A percentile compares a stretch with the other conserved stretches of the same genome.
Conservation (phyloP, 1,140 invertebrate species). For the Lepidurus couesii region DNA sequence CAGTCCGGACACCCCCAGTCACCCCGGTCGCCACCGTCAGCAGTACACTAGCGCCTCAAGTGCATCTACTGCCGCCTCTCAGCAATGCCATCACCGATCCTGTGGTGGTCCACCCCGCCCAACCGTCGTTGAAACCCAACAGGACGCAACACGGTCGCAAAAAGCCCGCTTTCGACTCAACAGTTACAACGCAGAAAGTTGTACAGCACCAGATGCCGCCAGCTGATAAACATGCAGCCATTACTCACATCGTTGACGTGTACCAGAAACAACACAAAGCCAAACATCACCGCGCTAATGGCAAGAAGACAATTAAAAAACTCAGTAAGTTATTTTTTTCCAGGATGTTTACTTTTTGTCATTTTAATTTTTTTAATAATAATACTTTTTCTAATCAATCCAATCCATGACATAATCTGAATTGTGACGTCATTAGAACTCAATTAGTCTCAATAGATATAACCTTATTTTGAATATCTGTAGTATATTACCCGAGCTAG, state of each 20-base stretch:
- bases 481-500: too few species aligned
- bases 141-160: not conserved
- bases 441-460: too few species aligned
- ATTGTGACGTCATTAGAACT: too few species aligned
- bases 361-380: not conserved
- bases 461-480: too few species aligned
- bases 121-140: not conserved
- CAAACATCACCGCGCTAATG: constrained; percentile 1
- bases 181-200: not conserved
- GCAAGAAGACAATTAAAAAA: not conserved
- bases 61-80: not conserved
- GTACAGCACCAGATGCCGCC: constrained; percentile 8
- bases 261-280: constrained; percentile 22
- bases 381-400: too few species aligned
- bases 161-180: not conserved
- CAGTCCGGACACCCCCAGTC: not conserved
- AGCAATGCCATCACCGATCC: constrained; percentile 1
- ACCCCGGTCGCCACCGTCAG: not conserved
- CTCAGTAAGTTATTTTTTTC: not conserved
- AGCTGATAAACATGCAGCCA: not conserved
- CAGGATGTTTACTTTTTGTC: not conserved
- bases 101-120: too few species aligned
- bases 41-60: not conserved
- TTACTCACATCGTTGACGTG: not conserved
- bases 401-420: too few species aligned